Base-by-base conservation (phyloP, 2,113 vertebrate genomes). In the Chlamydotis undulata region DNA sequence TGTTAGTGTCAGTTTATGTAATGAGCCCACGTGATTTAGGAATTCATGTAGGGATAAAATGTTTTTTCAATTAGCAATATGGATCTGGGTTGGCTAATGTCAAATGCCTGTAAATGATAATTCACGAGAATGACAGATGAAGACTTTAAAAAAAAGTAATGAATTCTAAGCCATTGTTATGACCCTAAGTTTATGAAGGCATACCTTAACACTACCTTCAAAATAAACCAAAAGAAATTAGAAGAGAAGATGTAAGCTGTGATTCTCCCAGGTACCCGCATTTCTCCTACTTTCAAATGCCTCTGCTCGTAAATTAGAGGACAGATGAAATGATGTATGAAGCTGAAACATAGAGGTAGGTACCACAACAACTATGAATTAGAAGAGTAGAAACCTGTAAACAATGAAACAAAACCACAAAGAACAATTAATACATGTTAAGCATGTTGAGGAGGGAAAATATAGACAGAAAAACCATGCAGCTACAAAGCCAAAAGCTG, bases 31-130 rank as follows among this genome's bases (percentile, higher is more conserved):
- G 60, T 65, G 53, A 89, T 86, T 87, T 70, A 93, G 35, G 68
- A 91, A 85, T 87, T 87, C 81, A 70, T 0, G 1, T 7, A 59
- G 12, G 11, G 55, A 78, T 39, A 83, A 83, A 92, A 59, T 39
- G 64, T 24, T 90, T 81, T 81, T 90, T 89, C 88, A 92, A 26
- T 87, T 89, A 92, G 83, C 55, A 76, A 26, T 94, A 96, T 78
- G 52, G 56, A 86, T 92, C 56, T 74, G 21, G n/a, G 53, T 61
- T 64, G 45, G 60, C 29, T 96, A 57, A 92, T 77, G 56, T 77
- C 53, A 96, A 86, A 29, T 49, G 43, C 26, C 76, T 80, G 12
- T 69, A 96, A 91, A 29, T 69, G 59, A 57, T 26, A 88, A 84
- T 45, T 83, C 5, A 1, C 8, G 9, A 91, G 92, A 93, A 57